Conservation (phyloP, 2,888 invertebrate genomes). For the Odontomyia ornata region DNA sequence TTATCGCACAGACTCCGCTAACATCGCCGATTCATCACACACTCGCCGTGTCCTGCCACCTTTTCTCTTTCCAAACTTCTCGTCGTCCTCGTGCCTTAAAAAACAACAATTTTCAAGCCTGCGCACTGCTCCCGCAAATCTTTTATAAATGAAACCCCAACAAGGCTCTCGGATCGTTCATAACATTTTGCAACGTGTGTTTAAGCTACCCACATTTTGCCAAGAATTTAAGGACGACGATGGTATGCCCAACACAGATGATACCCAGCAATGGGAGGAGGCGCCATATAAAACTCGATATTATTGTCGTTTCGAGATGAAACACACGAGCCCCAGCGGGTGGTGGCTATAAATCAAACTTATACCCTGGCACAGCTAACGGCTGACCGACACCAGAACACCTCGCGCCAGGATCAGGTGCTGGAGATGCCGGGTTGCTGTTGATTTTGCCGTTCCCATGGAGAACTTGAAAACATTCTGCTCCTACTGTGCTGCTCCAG, state of each 20-base stretch:
- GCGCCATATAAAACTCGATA: not conserved
- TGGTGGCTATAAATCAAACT: constrained; percentile 2
- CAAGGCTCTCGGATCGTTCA: not conserved
- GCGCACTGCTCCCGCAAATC: not conserved
- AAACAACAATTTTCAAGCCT: not conserved
- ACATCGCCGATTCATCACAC: not conserved
- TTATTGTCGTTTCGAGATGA: not conserved
- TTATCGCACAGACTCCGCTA: not conserved
- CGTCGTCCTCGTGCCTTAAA: not conserved
- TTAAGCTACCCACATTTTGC: not conserved
- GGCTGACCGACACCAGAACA: not conserved
- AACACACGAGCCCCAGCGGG: not conserved
- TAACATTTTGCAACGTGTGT: not conserved
- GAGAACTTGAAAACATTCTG: constrained; percentile 3
- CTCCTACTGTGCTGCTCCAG: too few species aligned
- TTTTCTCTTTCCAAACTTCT: not conserved
- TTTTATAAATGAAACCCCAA: not conserved
- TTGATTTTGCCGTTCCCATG: not conserved
- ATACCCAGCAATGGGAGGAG: not conserved
- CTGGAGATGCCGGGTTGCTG: not conserved
- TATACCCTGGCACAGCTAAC: not conserved
- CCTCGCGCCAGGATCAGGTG: not conserved
- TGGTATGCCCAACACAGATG: not conserved
- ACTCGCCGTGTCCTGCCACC: not conserved
- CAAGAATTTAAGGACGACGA: not conserved